These are phyloP conservation scores for Phalacrocorax aristotelis DNA, from an alignment of 2,113 vertebrate genomes.

Conservation along the genomic window DNA sequence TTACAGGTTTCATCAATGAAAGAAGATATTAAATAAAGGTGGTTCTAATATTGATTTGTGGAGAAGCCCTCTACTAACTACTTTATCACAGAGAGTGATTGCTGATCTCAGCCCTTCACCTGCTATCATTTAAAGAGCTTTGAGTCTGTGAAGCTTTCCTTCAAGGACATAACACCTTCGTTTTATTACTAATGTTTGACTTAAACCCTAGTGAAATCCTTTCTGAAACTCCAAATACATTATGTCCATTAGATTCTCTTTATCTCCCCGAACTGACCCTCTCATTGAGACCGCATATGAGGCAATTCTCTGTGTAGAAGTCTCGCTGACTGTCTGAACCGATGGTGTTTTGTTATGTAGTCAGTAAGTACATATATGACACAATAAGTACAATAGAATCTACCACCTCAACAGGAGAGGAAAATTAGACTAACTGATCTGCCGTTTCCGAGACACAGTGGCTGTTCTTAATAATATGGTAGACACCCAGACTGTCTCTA, in stretches of 20 bases:
- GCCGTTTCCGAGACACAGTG: background rate
- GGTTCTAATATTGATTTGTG: background rate
- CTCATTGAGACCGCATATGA: background rate
- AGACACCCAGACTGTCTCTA: background rate
- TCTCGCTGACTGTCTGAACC: background rate
- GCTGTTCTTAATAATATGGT: background rate
- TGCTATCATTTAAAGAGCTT: background rate
- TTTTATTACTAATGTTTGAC: background rate
- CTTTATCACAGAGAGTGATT: background rate
- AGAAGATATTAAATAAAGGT: background rate
- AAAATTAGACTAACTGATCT: background rate
- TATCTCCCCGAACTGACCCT: background rate
- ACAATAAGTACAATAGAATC: background rate
- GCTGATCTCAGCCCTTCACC: background rate
- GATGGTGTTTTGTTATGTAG: background rate
- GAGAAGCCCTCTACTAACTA: background rate
- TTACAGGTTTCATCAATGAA: background rate
- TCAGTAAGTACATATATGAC: background rate
- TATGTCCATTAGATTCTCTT: background rate
- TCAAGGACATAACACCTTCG: background rate
- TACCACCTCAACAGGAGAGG: background rate
- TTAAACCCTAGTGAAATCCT: background rate
- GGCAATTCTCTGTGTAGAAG: background rate
- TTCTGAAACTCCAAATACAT: background rate
- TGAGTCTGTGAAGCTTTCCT: background rate